Conservation (phyloP, 2,797 vertebrate genomes). For the Chloroceryle inda region DNA sequence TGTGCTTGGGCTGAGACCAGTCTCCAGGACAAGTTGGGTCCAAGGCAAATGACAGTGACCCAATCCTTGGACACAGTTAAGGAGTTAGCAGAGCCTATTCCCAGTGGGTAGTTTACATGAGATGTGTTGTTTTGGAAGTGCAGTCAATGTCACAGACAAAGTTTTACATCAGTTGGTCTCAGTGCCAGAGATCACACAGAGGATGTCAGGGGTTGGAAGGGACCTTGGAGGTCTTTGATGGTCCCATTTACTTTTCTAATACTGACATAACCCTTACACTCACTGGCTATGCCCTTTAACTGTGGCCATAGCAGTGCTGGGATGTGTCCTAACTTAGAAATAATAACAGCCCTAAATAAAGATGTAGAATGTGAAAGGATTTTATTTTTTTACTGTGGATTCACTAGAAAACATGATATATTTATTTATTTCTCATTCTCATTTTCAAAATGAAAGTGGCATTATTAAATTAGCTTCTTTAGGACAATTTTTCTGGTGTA, state of each 20-base stretch:
- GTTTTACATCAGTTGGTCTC: neutral
- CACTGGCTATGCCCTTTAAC: neutral
- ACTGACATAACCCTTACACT: neutral
- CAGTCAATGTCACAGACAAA: neutral
- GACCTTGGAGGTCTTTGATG: too few relatives aligned
- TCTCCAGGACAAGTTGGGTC: neutral
- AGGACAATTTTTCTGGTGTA: neutral
- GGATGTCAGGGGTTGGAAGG: too few relatives aligned
- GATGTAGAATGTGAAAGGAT: neutral
- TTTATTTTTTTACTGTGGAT: neutral
- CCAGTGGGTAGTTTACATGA: neutral
- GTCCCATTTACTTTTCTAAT: neutral
- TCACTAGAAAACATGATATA: neutral
- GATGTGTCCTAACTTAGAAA: neutral
- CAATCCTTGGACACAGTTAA: neutral
- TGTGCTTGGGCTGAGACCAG: neutral
- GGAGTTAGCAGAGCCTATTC: fast-evolving
- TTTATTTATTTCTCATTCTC: neutral
- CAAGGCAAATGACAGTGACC: neutral
- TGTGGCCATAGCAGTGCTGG: neutral
- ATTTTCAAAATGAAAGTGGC: neutral
- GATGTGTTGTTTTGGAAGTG: neutral
- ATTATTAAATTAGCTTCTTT: neutral
- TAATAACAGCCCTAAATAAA: neutral
- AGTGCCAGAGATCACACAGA: neutral